phyloP scores from a whole-genome alignment of 2,888 invertebrate species.

The Parascotia fuliginaria region DNA sequence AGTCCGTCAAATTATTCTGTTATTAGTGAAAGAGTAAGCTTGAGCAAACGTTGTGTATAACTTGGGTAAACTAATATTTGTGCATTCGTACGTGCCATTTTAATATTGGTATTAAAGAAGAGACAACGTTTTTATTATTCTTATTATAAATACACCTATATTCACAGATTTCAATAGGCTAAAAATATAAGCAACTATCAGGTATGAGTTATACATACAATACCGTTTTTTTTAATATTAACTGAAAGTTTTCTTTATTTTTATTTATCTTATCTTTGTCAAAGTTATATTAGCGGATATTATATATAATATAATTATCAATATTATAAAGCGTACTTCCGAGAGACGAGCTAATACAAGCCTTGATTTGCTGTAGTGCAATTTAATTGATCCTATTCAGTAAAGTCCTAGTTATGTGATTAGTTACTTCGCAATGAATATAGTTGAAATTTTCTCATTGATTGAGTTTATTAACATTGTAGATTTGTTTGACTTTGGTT shows the following conservation, averaged over 20 bases:
- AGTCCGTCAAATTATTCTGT: conserved; percentile 39
- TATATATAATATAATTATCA: conserved; percentile 24
- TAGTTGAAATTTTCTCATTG: conserved; percentile 10
- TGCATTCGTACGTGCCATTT: conserved; percentile 14
- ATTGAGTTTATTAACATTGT: background rate
- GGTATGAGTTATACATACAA: background rate
- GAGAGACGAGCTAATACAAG: conserved; percentile 17
- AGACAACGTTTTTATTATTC: too few relatives aligned
- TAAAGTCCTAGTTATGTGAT: conserved; percentile 49
- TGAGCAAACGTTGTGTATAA: conserved; percentile 25
- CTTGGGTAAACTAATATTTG: conserved; percentile 15
- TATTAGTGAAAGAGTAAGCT: conserved; percentile 33
- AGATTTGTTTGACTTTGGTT: background rate
- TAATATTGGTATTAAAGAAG: too few relatives aligned
- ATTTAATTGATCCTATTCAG: conserved; percentile 64
- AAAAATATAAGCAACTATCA: too few relatives aligned
- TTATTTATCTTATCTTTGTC: conserved; percentile 4
- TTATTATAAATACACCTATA: too few relatives aligned
- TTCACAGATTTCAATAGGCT: too few relatives aligned
- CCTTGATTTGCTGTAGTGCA: conserved; percentile 35
- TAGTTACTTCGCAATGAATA: background rate
- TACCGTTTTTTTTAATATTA: background rate
- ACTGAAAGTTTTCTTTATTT: conserved; percentile 1
- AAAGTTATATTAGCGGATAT: conserved; percentile 15
- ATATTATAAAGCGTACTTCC: conserved; percentile 32